These are phyloP conservation scores for Amphiura filiformis DNA, from an alignment of 35 echinoderm and acorn worm genomes.

Conservation along the genomic window DNA sequence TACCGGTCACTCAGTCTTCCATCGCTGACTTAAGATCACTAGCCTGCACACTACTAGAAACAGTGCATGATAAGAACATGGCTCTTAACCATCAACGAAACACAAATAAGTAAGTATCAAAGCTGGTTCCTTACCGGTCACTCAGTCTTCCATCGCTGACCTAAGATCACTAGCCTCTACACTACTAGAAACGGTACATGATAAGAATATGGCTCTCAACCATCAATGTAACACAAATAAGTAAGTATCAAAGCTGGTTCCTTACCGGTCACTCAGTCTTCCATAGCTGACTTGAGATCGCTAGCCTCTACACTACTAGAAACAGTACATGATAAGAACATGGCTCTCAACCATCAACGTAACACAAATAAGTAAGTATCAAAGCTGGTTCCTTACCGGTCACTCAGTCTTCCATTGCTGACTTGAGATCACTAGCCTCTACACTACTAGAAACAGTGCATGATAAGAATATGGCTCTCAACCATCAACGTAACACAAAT, in stretches of 20 bases:
- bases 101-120: constrained; percentile 96
- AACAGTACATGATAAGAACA: constrained; percentile 92
- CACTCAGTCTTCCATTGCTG: constrained; percentile 72
- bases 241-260: constrained; percentile 84
- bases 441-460: constrained; percentile 88
- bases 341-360: constrained; percentile 89
- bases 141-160: constrained; percentile 82
- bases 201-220: constrained; percentile 93
- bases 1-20: constrained; percentile 79
- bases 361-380: constrained; percentile 97
- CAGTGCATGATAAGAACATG: constrained; percentile 93
- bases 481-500: constrained; percentile 96
- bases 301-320: constrained; percentile 84
- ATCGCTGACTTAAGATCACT: constrained; percentile 80
- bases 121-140: constrained; percentile 65
- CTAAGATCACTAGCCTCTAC: constrained; percentile 81
- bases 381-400: constrained; percentile 76
- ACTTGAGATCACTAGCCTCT: constrained; percentile 76
- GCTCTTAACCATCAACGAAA: constrained; percentile 94
- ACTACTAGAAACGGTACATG: constrained; percentile 90
- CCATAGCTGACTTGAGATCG: constrained; percentile 76
- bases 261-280: constrained; percentile 67
- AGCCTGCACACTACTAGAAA: constrained; percentile 85
- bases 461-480: constrained; percentile 93
- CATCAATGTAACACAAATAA: constrained; percentile 98